A percentile compares a stretch with the other conserved stretches of the same genome.
Evolutionary conservation across 2,888 invertebrate genomes (phyloP).

Genomic region (Liopterus haemorrhoidalis): DNA sequence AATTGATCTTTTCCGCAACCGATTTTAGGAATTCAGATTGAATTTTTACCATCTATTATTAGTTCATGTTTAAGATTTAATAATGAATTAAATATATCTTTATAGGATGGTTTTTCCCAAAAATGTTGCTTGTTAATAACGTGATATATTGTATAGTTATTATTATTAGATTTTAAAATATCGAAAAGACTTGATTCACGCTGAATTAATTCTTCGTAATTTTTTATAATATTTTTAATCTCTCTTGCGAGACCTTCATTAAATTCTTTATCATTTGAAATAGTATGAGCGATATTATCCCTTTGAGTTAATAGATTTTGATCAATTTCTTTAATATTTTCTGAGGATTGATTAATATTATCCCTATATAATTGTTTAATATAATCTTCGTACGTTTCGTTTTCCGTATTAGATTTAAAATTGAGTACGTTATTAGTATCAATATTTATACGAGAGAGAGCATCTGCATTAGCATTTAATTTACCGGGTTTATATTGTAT

Average conservation of each 20-base stretch:
- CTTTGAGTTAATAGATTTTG: background rate
- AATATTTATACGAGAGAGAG: conserved; percentile 13
- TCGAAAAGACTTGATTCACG: background rate
- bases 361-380: too few species aligned
- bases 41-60: too few species aligned
- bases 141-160: conserved; percentile 6
- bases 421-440: too few species aligned
- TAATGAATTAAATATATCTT: conserved; percentile 29
- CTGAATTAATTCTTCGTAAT: background rate
- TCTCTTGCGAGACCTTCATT: too few species aligned
- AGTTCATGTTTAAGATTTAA: conserved; percentile 17
- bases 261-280: background rate
- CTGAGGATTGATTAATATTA: background rate
- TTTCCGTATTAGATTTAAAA: too few species aligned
- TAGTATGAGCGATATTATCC: background rate
- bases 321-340: background rate
- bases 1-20: conserved; percentile 17
- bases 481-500: conserved; percentile 32
- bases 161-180: background rate
- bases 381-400: too few species aligned
- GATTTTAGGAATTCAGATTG: conserved; percentile 14
- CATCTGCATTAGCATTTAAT: conserved; percentile 29
- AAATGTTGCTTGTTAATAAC: conserved; percentile 22
- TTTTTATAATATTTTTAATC: background rate
- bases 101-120: conserved; percentile 29